Evolutionary conservation across 2,888 invertebrate genomes (phyloP).

Genomic region (Noctua fimbriata): DNA sequence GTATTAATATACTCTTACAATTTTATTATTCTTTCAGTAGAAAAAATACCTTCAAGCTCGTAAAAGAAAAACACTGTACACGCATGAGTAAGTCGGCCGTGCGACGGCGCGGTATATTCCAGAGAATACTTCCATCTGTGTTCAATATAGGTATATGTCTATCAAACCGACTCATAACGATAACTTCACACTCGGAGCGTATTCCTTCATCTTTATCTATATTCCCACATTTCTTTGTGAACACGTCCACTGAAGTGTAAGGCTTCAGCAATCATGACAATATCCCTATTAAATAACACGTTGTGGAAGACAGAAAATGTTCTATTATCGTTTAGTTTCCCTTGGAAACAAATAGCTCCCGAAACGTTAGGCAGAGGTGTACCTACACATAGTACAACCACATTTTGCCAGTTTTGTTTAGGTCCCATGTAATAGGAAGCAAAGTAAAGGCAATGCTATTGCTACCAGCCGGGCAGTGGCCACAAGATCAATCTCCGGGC

Average conservation of each 20-base stretch:
- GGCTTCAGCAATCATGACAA: background rate
- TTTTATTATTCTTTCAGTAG: background rate
- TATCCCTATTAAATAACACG: background rate
- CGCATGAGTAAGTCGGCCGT: constrained; percentile 8
- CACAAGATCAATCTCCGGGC: background rate
- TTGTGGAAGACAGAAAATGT: background rate
- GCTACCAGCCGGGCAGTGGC: background rate
- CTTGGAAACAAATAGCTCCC: background rate
- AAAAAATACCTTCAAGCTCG: background rate
- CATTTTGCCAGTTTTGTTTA: background rate
- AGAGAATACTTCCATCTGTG: constrained; percentile 30
- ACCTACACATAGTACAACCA: background rate
- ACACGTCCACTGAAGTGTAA: constrained; percentile 3
- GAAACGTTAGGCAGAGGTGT: too few relatives aligned
- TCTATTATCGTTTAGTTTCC: background rate
- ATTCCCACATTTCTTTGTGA: constrained; percentile 29
- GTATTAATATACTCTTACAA: background rate
- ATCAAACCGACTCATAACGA: constrained; percentile 23
- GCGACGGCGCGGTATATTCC: constrained; percentile 5
- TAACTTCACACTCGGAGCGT: constrained; percentile 22
- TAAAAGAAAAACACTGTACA: constrained; percentile 4
- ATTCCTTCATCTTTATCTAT: constrained; percentile 18
- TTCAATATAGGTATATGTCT: constrained; percentile 38
- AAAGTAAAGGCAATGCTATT: background rate
- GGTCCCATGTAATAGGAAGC: background rate